Percentiles rank a stretch among this genome's conserved stretches.
Evolutionary conservation across 2,888 invertebrate genomes (phyloP).

Genomic region (Synergus umbraculus): DNA sequence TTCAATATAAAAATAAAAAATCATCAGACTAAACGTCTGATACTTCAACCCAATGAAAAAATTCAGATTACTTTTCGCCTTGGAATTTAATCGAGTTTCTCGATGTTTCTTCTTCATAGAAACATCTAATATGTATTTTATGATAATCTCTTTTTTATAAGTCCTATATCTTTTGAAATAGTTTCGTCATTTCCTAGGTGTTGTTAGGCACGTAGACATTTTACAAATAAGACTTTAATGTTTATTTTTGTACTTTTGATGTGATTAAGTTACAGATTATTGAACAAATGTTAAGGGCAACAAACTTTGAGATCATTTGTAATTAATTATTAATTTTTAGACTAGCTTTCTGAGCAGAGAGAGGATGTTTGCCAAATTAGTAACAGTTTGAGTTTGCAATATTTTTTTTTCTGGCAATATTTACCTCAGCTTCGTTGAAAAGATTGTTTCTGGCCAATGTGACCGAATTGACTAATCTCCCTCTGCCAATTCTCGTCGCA

Average conservation of each 20-base stretch:
- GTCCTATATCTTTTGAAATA: background rate
- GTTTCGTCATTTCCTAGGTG: background rate
- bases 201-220: background rate
- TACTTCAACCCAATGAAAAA: too few species aligned
- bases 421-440: slow-evolving; percentile 69
- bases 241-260: background rate
- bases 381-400: background rate
- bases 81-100: background rate
- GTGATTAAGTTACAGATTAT: background rate
- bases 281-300: background rate
- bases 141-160: background rate
- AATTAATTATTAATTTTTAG: background rate
- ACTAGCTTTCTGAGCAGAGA: background rate
- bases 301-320: background rate
- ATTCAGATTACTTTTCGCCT: background rate
- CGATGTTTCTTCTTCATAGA: background rate
- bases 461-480: slow-evolving; percentile 71
- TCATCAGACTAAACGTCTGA: too few species aligned
- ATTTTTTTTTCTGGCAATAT: background rate
- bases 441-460: slow-evolving; percentile 71
- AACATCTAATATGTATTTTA: background rate
- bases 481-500: slow-evolving; percentile 68
- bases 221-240: background rate
- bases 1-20: too few species aligned
- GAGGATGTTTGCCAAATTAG: background rate